Percentiles rank a stretch among this genome's conserved stretches.
These are phyloP conservation scores for Gymnocephalus cernua DNA, from an alignment of 2,113 vertebrate species.

Conservation along the genomic window DNA sequence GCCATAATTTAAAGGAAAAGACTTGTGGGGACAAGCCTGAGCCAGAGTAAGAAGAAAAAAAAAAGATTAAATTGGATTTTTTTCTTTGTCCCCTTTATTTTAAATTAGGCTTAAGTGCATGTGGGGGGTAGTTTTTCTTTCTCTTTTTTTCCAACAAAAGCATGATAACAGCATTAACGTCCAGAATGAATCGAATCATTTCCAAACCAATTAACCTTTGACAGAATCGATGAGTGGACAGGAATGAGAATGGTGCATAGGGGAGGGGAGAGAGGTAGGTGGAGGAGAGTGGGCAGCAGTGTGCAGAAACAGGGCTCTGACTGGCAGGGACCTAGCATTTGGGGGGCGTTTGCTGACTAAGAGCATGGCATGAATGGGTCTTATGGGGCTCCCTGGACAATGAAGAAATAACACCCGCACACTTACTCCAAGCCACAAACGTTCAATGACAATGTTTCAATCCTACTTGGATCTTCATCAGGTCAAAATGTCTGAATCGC, in stretches of 20 bases:
- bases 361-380: constrained; percentile 28
- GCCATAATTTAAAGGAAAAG: constrained; percentile 88
- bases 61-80: constrained; percentile 88
- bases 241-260: constrained; percentile 78
- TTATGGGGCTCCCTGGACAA: background rate
- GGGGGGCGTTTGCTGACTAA: constrained; percentile 23
- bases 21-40: constrained; percentile 83
- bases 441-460: too few species aligned
- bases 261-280: constrained; percentile 25
- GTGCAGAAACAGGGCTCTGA: constrained; percentile 34
- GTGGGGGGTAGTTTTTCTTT: constrained; percentile 82
- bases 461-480: too few species aligned
- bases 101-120: constrained; percentile 87
- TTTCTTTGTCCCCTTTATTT: constrained; percentile 80
- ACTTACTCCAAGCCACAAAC: too few species aligned
- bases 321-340: constrained; percentile 29
- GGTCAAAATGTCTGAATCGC: background rate
- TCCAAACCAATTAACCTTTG: constrained; percentile 91
- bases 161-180: constrained; percentile 89
- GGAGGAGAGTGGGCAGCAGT: constrained; percentile 30
- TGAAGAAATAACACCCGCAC: too few species aligned
- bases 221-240: constrained; percentile 87
- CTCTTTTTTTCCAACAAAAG: constrained; percentile 78
- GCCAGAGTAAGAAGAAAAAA: constrained; percentile 70
- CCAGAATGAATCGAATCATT: constrained; percentile 89